Evolutionary conservation across 2,797 vertebrate genomes (phyloP), one percentile per base, ranked within the genome.

Genomic region (Rhincodon typus): DNA sequence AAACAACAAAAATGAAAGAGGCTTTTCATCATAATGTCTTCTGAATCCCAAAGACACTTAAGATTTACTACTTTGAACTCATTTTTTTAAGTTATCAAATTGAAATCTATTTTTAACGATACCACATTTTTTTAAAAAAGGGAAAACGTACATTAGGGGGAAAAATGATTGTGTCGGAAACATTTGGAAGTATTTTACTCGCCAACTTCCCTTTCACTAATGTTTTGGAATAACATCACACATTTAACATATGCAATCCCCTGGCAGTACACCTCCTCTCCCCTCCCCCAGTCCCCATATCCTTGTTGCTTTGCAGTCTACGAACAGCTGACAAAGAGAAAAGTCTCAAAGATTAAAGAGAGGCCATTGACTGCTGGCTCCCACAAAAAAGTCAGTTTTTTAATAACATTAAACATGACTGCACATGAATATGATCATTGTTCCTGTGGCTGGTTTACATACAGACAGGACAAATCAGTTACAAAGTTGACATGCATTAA

Each of bases 301-400:
- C 97, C 97, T 96, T 95, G 96, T 93, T 97, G 97, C 97, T 97
- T 90, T 90, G 97, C 96, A 97, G 97, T 97, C 96, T 96, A 97
- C 97, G 97, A 97, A 98, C 97, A 98, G 98, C 96, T 96, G 96
- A 96, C 95, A 97, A 95, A 97, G 97, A 97, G 98, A 97, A 98
- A 98, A 98, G 97, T 97, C 98, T 97, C 97, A 97, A 98, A 98
- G 98, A 98, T 98, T 97, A 98, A 98, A 98, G 98, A 98, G 97
- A 97, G 96, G 97, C 97, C 97, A 97, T 97, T 98, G 98, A 98
- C 98, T 98, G 98, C 97, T 97, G 97, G 97, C 98, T 98, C 97
- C 97, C 70, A 34, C 70, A 34, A 95, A 69, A 95, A 95, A 74
- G 94, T 95, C 94, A 34, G 95, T 97, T 97, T 98, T 97, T 98